Evolutionary conservation across 2,888 invertebrate species (phyloP), one percentile per base, ranked within the genome.

Genomic region (Dyspetes luteomarginatus): DNA sequence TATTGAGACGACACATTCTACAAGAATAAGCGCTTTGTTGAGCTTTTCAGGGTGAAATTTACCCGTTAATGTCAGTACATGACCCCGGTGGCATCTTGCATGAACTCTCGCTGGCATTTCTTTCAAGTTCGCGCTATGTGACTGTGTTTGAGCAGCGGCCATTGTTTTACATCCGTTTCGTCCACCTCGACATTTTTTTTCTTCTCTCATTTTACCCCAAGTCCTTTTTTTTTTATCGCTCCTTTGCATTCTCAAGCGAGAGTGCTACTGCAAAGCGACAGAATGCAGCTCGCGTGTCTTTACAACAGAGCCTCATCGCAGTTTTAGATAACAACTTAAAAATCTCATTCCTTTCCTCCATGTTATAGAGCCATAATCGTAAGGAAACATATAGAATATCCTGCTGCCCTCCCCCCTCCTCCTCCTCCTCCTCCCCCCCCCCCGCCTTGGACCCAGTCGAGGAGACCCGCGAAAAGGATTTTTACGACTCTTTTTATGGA

Each of bases 131-230:
- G 78, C 80, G 68, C 26, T 9, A 24, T 48, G 50, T 77, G 76
- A 71, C 67, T 89, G 86, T n/a, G n/a, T 89, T 89, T 89, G 85
- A 86, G 86, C 88, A 88, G 86, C 86, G 83, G 88, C 84, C 86
- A 88, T 88, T 88, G 87, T 88, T 87, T 87, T 82, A 74, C 78
- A 72, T 69, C 74, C 68, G 67, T 64, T 26, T 50, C n/a, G 43
- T 48, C 64, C 56, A 17, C 41, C 28, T n/a, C n/a, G n/a, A n/a
- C n/a, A n/a, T 26, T 43, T 64, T 55, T 68, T 68, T 17, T 60
- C 19, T 26, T 22, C 19, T 43, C 56, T 52, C 26, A 41, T 36
- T 17, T 50, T 50, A 43, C 67, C 24, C 72, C 48, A 64, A 73
- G 65, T 56, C 58, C 58, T 26, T 73, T 24, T 26, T 15, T 28